A percentile compares a stretch with the other conserved stretches of the same genome.
These are phyloP conservation scores for Drosophila kanekoi DNA, from an alignment of 2,888 invertebrate genomes.

Conservation along the genomic window DNA sequence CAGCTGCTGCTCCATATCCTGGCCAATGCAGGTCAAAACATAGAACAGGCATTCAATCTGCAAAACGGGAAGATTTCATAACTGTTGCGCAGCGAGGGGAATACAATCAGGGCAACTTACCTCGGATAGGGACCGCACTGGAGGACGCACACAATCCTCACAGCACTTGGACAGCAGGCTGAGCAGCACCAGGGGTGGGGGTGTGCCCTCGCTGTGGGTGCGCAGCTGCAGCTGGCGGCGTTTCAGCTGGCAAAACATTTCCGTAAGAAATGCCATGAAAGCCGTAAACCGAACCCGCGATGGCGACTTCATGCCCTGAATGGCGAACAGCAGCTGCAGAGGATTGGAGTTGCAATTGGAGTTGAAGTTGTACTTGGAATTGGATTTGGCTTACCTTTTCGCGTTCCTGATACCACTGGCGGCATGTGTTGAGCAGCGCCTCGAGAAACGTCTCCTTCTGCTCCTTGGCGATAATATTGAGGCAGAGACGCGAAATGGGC, in stretches of 20 bases:
- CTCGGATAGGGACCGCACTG: constrained; percentile 92
- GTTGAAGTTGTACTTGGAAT: background rate
- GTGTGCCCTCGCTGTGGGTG: constrained; percentile 87
- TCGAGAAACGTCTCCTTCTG: constrained; percentile 95
- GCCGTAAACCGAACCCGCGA: constrained; percentile 90
- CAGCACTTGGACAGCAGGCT: constrained; percentile 95
- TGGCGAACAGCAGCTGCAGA: constrained; percentile 82
- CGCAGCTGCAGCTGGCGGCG: constrained; percentile 87
- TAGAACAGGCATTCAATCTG: constrained; percentile 95
- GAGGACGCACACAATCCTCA: constrained; percentile 93
- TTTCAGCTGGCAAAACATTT: constrained; percentile 95
- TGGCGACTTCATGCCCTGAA: constrained; percentile 86
- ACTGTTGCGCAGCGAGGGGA: background rate
- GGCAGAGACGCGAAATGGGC: constrained; percentile 93
- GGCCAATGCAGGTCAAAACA: constrained; percentile 94
- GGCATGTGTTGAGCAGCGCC: constrained; percentile 94
- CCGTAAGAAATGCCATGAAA: constrained; percentile 95
- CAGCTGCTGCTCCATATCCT: constrained; percentile 93
- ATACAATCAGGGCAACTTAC: constrained; percentile 84
- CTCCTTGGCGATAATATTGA: constrained; percentile 94
- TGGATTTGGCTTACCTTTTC: constrained; percentile 86
- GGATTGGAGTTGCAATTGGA: background rate
- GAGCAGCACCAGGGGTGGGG: constrained; percentile 91
- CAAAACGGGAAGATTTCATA: constrained; percentile 11
- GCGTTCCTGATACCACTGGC: constrained; percentile 95